Percentiles rank a stretch among this genome's conserved stretches.
Evolutionary conservation across 2,797 vertebrate species (phyloP).

Genomic region (Xenops minutus): DNA sequence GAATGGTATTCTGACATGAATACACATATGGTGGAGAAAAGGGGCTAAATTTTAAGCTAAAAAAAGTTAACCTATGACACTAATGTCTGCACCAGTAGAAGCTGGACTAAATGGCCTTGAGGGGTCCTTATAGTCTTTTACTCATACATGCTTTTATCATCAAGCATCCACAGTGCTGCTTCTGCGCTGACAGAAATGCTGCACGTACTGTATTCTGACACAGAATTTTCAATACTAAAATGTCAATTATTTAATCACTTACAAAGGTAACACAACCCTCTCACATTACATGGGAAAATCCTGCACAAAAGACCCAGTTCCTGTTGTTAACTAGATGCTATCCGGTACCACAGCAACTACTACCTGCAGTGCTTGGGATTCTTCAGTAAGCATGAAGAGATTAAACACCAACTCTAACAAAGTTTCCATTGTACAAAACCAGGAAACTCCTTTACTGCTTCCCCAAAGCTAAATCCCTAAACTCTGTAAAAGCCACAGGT

Average conservation of each 20-base stretch:
- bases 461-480: neutral
- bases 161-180: neutral
- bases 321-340: neutral
- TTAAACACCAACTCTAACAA: neutral
- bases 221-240: neutral
- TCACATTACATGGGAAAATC: neutral
- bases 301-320: neutral
- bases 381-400: neutral
- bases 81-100: neutral
- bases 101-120: neutral
- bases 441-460: neutral
- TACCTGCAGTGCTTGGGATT: neutral
- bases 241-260: neutral
- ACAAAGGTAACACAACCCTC: neutral
- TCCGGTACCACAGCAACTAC: neutral
- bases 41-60: neutral
- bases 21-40: accelerated
- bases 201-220: neutral
- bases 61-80: neutral
- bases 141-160: neutral
- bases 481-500: neutral
- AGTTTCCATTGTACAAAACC: neutral
- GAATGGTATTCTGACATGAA: neutral
- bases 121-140: neutral
- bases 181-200: neutral